Evolutionary conservation across 2,113 vertebrate species (phyloP), one percentile per base, ranked within the genome.

Genomic region (Alethe diademata): DNA sequence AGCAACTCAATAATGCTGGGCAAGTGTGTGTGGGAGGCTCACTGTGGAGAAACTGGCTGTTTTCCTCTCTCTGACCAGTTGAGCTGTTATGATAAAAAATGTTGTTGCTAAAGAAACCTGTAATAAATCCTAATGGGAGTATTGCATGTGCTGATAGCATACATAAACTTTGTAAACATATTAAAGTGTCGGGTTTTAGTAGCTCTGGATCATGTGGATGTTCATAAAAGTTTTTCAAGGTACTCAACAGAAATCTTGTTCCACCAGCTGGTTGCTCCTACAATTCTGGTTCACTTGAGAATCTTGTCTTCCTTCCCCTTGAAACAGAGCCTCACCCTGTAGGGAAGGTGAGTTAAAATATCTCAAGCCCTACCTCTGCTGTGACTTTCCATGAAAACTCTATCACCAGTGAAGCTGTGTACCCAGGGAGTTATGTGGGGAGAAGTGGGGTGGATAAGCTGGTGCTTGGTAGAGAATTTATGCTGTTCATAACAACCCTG

Each of bases 81-180:
- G 60, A 94, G 92, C 89, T 87, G 96, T 96, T 97, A 95, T 53
- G 93, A 96, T 96, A 96, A 98, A 98, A 97, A 85, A 96, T 96
- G 79, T 79, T 97, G 78, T 94, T 97, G 88, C 96, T 96, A 97
- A 97, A 95, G 93, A 92, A 94, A 95, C 73, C 89, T 97, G 67
- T 72, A 96, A 89, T 97, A 97, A 97, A 96, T 95, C 91, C 90
- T 94, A 70, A 35, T 67, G 93, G 92, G 86, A 94, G 94, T 94
- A 94, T 80, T 92, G 40, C 71, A 92, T 85, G 72, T 88, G 90
- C 96, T 96, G 88, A 96, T 96, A 97, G 93, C 91, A 94, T 56
- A 74, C 58, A 90, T 97, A 95, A 95, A 94, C 95, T 94, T 78
- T 80, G 83, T 91, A 96, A 96, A 93, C 78, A 87, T 82, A 96